Evolutionary conservation across 2,797 vertebrate genomes (phyloP).

Genomic region (Craterocephalus amniculus): DNA sequence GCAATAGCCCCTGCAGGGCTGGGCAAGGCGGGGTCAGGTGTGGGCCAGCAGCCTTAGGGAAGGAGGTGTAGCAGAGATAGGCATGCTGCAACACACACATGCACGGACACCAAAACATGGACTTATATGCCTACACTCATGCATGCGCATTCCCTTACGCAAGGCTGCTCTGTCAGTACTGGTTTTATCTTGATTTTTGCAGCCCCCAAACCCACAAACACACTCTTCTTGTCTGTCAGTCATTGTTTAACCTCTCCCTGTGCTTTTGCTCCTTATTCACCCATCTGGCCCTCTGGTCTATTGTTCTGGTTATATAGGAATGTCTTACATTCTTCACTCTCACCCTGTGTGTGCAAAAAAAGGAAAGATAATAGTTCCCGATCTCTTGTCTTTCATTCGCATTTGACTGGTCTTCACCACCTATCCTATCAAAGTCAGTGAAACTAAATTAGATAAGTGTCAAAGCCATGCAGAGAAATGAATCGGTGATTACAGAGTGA

Average conservation of each 20-base stretch:
- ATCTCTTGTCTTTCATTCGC: conserved; percentile 54
- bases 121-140: conserved; percentile 36
- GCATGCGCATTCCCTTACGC: conserved; percentile 60
- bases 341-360: conserved; percentile 51
- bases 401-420: conserved; percentile 60
- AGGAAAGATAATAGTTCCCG: conserved; percentile 53
- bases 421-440: conserved; percentile 34
- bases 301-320: conserved; percentile 61
- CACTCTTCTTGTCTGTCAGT: conserved; percentile 41
- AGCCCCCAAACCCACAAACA: conserved; percentile 22
- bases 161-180: conserved; percentile 60
- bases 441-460: conserved; percentile 52
- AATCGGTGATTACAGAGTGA: conserved; percentile 57
- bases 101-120: conserved; percentile 44
- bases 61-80: conserved; percentile 51
- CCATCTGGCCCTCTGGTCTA: conserved; percentile 46
- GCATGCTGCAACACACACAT: conserved; percentile 62
- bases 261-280: conserved; percentile 49
- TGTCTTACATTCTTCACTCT: conserved; percentile 63
- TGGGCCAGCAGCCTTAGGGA: conserved; percentile 69
- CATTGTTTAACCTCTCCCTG: conserved; percentile 42
- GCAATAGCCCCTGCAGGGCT: conserved; percentile 62
- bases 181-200: conserved; percentile 54
- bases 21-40: conserved; percentile 77
- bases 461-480: conserved; percentile 41